Percentiles rank a stretch among this genome's conserved stretches.
phyloP scores from a whole-genome alignment of 2,888 invertebrate genomes.

The Bruchidius siliquastri region DNA sequence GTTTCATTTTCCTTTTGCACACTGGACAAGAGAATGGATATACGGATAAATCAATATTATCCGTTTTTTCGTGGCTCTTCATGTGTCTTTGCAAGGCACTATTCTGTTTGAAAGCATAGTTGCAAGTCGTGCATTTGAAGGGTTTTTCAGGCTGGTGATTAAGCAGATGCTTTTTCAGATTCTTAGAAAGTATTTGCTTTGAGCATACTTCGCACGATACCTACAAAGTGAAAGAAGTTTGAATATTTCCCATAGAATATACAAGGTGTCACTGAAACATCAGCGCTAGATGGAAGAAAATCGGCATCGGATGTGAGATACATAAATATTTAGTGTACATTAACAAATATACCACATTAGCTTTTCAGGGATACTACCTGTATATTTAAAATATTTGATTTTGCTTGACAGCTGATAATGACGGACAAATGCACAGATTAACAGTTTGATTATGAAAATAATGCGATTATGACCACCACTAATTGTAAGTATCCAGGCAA shows the following conservation, averaged over 20 bases:
- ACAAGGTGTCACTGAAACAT: neutral
- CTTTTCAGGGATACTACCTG: too few species aligned
- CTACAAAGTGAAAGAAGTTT: slow-evolving; percentile 6
- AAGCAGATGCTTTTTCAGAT: slow-evolving; percentile 25
- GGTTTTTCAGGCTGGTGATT: slow-evolving; percentile 22
- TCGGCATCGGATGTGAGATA: too few species aligned
- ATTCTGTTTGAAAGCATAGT: slow-evolving; percentile 20
- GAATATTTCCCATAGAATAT: neutral
- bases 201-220: slow-evolving; percentile 29
- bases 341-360: too few species aligned
- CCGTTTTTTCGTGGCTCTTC: slow-evolving; percentile 14
- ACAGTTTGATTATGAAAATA: too few species aligned
- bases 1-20: slow-evolving; percentile 39
- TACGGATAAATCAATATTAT: slow-evolving; percentile 10
- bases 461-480: too few species aligned
- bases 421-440: too few species aligned
- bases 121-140: slow-evolving; percentile 31
- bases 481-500: too few species aligned
- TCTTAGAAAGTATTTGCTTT: neutral
- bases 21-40: slow-evolving; percentile 32
- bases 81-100: slow-evolving; percentile 27
- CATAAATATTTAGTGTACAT: too few species aligned
- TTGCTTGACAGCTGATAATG: too few species aligned
- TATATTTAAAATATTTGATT: too few species aligned
- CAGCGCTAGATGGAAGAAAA: neutral